phyloP scores from a whole-genome alignment of 2,888 invertebrate genomes.

The Taenaris catops region DNA sequence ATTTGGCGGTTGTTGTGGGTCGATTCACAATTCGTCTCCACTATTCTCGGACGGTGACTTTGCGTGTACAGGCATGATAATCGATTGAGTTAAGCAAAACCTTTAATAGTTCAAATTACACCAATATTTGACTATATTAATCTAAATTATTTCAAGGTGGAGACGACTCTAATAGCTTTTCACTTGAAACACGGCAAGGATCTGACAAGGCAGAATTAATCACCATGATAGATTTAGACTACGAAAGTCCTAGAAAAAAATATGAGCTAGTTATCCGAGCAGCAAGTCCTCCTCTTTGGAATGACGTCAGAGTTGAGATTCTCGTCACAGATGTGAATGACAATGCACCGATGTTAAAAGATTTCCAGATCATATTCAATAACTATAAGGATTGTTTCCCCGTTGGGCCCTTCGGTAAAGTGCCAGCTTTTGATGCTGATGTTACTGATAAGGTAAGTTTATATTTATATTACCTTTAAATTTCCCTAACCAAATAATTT shows the following conservation, averaged over 20 bases:
- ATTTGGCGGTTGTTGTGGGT: no score
- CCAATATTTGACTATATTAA: background rate
- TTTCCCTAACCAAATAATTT: no score
- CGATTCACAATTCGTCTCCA: no score
- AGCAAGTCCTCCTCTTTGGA: constrained; percentile 92
- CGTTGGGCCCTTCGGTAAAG: constrained; percentile 92
- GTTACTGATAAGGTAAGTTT: constrained; percentile 86
- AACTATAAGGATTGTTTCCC: constrained; percentile 97
- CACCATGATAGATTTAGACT: constrained; percentile 95
- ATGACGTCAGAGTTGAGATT: constrained; percentile 93
- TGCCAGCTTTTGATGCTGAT: constrained; percentile 97
- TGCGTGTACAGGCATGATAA: no score
- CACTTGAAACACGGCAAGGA: constrained; percentile 88
- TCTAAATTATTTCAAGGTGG: constrained; percentile 77
- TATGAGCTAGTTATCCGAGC: constrained; percentile 95
- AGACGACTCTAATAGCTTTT: constrained; percentile 93
- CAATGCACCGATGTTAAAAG: constrained; percentile 94
- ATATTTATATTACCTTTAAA: no score
- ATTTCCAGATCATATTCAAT: constrained; percentile 96
- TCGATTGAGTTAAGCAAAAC: no score
- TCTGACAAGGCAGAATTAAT: constrained; percentile 92
- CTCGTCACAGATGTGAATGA: constrained; percentile 97
- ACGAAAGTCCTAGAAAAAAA: constrained; percentile 95
- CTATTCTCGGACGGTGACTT: no score
- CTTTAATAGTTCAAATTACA: no score